phyloP scores from a whole-genome alignment of 1,140 invertebrate species.

The Solenopsis invicta region DNA sequence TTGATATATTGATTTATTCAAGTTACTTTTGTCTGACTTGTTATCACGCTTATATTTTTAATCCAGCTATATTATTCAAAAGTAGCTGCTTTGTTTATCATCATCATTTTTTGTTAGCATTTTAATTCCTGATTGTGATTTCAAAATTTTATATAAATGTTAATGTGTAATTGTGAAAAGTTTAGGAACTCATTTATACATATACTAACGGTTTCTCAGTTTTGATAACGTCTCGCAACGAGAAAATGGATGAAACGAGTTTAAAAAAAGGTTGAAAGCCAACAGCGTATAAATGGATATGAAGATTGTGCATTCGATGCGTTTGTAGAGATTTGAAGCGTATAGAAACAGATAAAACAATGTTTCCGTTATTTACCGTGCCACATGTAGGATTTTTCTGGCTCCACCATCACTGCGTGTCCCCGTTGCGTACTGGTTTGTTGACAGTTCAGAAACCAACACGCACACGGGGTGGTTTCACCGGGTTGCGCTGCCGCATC shows the following conservation, averaged over 20 bases:
- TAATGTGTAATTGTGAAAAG: not conserved
- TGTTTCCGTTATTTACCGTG: constrained; percentile 51
- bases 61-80: constrained; percentile 1
- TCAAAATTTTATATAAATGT: not conserved
- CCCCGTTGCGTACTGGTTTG: constrained; percentile 51
- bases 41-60: not conserved
- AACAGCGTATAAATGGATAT: constrained; percentile 36
- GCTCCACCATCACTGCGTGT: not conserved
- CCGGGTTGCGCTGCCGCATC: constrained; percentile 23
- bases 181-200: not conserved
- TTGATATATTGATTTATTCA: no score
- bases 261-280: constrained; percentile 19
- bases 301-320: constrained; percentile 37
- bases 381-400: constrained; percentile 34
- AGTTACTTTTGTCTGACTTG: not conserved
- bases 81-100: not conserved
- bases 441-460: constrained; percentile 66
- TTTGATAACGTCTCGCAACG: constrained; percentile 10
- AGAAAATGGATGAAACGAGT: constrained; percentile 17
- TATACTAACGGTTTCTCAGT: not conserved
- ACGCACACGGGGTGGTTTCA: constrained; percentile 47
- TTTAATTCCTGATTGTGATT: not conserved
- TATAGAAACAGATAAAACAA: constrained; percentile 44
- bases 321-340: constrained; percentile 33
- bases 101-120: not conserved